Evolutionary conservation across 2,113 vertebrate species (phyloP), one percentile per base, ranked within the genome.

Genomic region (Osmerus mordax): DNA sequence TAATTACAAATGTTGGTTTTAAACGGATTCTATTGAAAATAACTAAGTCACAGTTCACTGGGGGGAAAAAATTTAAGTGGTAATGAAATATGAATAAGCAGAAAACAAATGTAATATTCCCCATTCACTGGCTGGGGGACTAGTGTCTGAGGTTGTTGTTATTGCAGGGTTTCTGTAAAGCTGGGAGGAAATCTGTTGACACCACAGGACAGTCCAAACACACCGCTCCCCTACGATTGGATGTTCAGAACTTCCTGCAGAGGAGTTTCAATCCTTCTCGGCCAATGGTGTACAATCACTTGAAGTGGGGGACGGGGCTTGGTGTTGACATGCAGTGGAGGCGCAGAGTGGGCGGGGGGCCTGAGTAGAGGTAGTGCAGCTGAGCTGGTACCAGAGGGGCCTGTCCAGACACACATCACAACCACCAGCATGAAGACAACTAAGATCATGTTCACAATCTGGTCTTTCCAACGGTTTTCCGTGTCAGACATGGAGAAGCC

Each of bases 241-340:
- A 81, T 79, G 70, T 78, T 52, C 36, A 75, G 2, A 47, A 78
- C 69, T 78, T 85, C 67, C 41, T 62, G 32, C 47, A 60, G 71
- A 77, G 77, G 80, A 62, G 62, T 79, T 47, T 54, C 2, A 66
- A 80, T 74, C 76, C 71, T 67, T 82, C 77, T 12, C 70, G 47
- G 72, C 76, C 72, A 54, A 69, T 74, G 66, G 77, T 84, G 78
- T 87, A 90, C 86, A 91, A 90, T 87, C 84, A 84, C 76, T 68
- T 78, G 76, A 82, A 19, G 28, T 81, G 83, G 78, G 82, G 78
- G 72, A 71, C 74, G 81, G 69, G 83, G 85, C 78, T 77, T n/a
- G 62, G 18, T 32, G 32, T 29, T 47, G 41, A 47, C 41, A 47
- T 64, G 29, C 29, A 64, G 16, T 15, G 11, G 16, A 18, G 16